phyloP scores from a whole-genome alignment of 1,140 invertebrate species.

The Drosophila persimilis region DNA sequence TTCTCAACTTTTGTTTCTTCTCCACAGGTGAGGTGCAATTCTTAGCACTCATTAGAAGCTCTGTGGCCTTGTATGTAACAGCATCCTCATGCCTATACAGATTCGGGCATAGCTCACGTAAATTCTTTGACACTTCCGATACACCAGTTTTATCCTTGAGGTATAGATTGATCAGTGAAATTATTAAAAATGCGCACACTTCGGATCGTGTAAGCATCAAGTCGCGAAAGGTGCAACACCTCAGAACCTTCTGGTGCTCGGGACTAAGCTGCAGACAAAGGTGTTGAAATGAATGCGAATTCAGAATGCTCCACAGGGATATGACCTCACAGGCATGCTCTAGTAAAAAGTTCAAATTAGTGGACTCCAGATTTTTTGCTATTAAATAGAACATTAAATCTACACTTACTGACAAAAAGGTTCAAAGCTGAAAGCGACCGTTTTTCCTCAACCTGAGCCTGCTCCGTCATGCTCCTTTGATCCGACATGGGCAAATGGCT shows the following conservation, averaged over 20 bases:
- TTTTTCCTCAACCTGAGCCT: constrained; percentile 85
- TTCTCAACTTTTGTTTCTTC: constrained; percentile 89
- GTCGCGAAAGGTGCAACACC: constrained; percentile 89
- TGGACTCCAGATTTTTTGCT: background rate
- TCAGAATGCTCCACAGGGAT: constrained; percentile 96
- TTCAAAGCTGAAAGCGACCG: constrained; percentile 91
- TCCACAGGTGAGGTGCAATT: constrained; percentile 87
- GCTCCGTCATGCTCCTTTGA: constrained; percentile 82
- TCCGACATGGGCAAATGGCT: constrained; percentile 53
- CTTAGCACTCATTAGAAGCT: constrained; percentile 92
- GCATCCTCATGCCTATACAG: constrained; percentile 98
- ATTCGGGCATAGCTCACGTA: constrained; percentile 96
- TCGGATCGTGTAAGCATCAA: constrained; percentile 93
- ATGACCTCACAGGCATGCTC: constrained; percentile 94
- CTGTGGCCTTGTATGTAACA: constrained; percentile 95
- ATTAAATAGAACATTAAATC: background rate
- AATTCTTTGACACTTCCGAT: constrained; percentile 92
- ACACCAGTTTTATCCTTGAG: constrained; percentile 97
- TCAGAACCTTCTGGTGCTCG: constrained; percentile 85
- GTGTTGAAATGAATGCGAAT: constrained; percentile 95
- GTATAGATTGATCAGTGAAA: constrained; percentile 92
- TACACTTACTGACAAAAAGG: constrained; percentile 86
- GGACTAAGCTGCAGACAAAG: constrained; percentile 88
- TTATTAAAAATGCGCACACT: constrained; percentile 89
- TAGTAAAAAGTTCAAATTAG: constrained; percentile 35